A percentile compares a stretch with the other conserved stretches of the same genome.
Conservation (phyloP, 2,888 invertebrate species). For the Hypomecis atomaria region DNA sequence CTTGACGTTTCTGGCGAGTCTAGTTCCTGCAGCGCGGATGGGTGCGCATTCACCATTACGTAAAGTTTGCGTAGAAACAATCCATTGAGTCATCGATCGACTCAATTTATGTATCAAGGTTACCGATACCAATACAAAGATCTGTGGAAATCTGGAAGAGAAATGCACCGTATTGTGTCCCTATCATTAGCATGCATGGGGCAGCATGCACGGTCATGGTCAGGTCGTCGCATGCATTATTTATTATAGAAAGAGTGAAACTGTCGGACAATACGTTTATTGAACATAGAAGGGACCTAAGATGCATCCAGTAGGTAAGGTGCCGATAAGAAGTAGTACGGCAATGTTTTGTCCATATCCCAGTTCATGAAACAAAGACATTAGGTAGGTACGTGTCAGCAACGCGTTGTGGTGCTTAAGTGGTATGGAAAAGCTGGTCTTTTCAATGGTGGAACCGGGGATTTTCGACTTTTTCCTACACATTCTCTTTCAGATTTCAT, state of each 20-base stretch:
- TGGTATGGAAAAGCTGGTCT: no score
- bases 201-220: conserved; percentile 58
- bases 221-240: conserved; percentile 67
- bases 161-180: conserved; percentile 60
- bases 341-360: no score
- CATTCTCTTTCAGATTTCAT: no score
- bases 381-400: no score
- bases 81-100: conserved; percentile 11
- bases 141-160: conserved; percentile 28
- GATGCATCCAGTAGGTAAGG: conserved; percentile 14
- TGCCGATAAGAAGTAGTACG: neutral
- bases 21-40: no score
- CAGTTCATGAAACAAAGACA: no score
- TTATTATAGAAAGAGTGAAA: conserved; percentile 77
- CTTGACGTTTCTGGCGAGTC: no score
- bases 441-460: no score
- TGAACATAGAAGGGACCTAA: conserved; percentile 43
- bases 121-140: conserved; percentile 25
- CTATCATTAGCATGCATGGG: conserved; percentile 62
- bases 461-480: no score
- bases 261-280: conserved; percentile 59
- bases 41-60: neutral
- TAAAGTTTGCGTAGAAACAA: neutral
- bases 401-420: no score
- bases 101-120: conserved; percentile 32